Base-by-base conservation (phyloP, 2,888 invertebrate genomes). In the Melipona bicolor region DNA sequence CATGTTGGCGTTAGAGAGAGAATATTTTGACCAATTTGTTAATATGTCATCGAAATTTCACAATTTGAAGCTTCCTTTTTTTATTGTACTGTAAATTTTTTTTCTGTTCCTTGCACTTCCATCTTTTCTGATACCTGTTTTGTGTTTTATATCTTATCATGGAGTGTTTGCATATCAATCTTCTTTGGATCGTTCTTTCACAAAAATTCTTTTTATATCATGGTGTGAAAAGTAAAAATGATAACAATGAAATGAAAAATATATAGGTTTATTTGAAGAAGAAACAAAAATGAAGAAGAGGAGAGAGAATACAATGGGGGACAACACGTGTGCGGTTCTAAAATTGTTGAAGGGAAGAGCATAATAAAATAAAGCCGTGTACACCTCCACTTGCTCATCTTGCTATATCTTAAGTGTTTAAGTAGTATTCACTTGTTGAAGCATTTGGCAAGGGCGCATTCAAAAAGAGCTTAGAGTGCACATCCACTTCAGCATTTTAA, bases 361-460 rank as follows among this genome's bases (percentile, higher is more conserved):
- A 9, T 61, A 61, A 27, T 61, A 32, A 59, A 59, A 59, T 61
- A 24, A 19, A 11, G 19, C 15, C 5, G 19, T 68, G 9, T 32
- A 27, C 17, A 70, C 36, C 54, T 54, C 56, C 17, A 56, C 56
- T 32, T 43, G n/a, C 27, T 36, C 32, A 43, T 24, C 36, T 56
- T 24, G 36, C 36, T 70, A 21, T 19, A 65, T 75, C 75, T 67
- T 67, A 52, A 75, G 56, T 43, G 32, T 56, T 70, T 56, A 70
- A 70, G 43, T 70, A 70, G 56, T 19, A n/a, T 56, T 56, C 70
- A 70, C 56, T 70, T 24, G 56, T 70, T 36, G 56, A 56, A 70
- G 56, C 36, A 70, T 70, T 70, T 70, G 56, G 56, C n/a, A 70
- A 70, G 36, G 56, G 36, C 36, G 43, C 19, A 24, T n/a, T 56